These are phyloP conservation scores for Patella vulgata DNA, from an alignment of 1,140 invertebrate species.

Conservation along the genomic window DNA sequence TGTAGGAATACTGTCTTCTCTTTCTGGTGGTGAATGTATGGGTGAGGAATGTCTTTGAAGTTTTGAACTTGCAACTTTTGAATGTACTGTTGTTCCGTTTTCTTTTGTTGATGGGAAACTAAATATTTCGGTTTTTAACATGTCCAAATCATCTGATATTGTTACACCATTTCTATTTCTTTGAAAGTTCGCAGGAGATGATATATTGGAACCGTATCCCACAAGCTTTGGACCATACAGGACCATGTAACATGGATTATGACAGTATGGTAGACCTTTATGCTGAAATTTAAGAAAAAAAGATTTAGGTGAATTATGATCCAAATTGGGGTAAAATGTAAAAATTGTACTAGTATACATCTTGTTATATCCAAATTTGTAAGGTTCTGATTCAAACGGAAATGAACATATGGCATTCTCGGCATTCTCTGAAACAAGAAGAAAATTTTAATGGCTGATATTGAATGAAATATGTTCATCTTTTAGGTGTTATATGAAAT, in stretches of 20 bases:
- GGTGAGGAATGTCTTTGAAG: too few species aligned
- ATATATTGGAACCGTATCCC: slow-evolving; percentile 86
- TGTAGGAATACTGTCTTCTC: too few species aligned
- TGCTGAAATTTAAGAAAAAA: slow-evolving; percentile 57
- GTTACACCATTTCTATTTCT: background rate
- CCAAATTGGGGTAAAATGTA: background rate
- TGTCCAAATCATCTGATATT: slow-evolving; percentile 12
- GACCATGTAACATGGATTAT: slow-evolving; percentile 58
- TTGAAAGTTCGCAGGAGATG: slow-evolving; percentile 84
- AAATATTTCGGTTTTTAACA: slow-evolving; percentile 28
- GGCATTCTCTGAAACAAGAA: too few species aligned
- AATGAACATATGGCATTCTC: background rate
- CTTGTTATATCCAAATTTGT: too few species aligned
- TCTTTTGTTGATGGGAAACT: slow-evolving; percentile 4
- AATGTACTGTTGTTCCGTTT: background rate
- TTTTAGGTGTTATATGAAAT: too few species aligned
- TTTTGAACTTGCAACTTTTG: too few species aligned
- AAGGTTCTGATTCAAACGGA: background rate
- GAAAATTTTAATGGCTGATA: too few species aligned
- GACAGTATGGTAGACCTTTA: slow-evolving; percentile 58
- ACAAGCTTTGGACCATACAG: slow-evolving; percentile 74
- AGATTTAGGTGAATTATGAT: too few species aligned
- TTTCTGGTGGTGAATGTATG: too few species aligned
- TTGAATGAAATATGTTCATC: too few species aligned
- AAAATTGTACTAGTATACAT: too few species aligned